Base-by-base conservation (phyloP, 2,797 vertebrate species). In the Ctenopoma kingsleyae region DNA sequence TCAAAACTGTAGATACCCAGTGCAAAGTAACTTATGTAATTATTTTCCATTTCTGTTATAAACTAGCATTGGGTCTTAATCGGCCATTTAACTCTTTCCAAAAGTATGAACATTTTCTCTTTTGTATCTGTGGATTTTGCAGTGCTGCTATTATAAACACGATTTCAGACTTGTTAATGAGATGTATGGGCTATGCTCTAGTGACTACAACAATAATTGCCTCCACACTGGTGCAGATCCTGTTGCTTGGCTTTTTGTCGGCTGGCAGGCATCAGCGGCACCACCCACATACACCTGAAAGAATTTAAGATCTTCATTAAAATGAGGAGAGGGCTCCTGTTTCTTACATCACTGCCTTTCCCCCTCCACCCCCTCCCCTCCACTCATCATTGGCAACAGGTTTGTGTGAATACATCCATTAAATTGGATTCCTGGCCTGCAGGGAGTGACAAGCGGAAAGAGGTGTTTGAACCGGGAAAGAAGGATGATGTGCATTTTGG, bases 361-460 rank as follows among this genome's bases (percentile, higher is more conserved):
- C 51, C 46, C 36, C 71, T 4, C 52, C 47, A 36, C 67, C 63
- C 5, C 44, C 47, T 40, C 66, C 17, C 63, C 49, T 54, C n/a
- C 64, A 80, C 74, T 84, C 84, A 75, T 87, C 70, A 56, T 58
- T 71, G 73, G 87, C 91, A 92, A 89, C 82, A 85, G 85, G 85
- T 90, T 78, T 73, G 77, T 89, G 90, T 90, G 92, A 92, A 89
- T 91, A 90, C 84, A 90, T 88, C 90, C 91, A 93, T 91, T 92
- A 93, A 93, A 94, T 93, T 94, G 88, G 91, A 93, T 94, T 93
- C 75, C 74, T 73, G 84, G 88, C 87, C 92, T 86, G 79, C 67
- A 85, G 89, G 89, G 89, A 91, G 63, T 85, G 87, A 89, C 86
- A 87, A 82, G 79, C 49, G 41, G 64, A 82, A 87, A 83, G 69